Evolutionary conservation across 2,797 vertebrate genomes (phyloP).

Genomic region (Glossophaga mutica): DNA sequence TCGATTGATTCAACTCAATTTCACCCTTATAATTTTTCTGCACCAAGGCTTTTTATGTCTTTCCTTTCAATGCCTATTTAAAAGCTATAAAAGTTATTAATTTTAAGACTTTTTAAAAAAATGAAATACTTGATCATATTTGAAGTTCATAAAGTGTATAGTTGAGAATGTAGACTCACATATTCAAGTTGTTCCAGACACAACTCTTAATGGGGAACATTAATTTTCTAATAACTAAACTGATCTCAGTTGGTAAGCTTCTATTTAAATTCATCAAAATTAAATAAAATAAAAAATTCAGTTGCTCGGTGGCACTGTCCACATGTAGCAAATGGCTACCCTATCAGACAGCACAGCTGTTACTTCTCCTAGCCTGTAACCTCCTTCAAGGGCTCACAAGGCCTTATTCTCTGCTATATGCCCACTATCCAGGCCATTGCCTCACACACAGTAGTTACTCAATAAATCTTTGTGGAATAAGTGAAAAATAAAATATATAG

Average conservation of each 20-base stretch:
- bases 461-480: not conserved
- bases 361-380: not conserved
- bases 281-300: not conserved
- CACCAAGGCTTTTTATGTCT: not conserved
- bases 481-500: not conserved
- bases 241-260: not conserved
- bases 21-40: not conserved
- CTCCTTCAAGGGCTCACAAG: not conserved
- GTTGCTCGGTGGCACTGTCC: not conserved
- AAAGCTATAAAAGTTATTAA: not conserved
- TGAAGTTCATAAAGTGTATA: not conserved
- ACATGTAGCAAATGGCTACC: not conserved
- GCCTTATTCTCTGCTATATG: not conserved
- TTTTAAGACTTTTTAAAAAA: not conserved
- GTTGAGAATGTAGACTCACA: not conserved
- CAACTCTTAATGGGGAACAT: not conserved
- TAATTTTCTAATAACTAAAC: not conserved
- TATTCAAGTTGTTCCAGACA: not conserved
- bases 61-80: not conserved
- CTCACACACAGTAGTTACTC: not conserved
- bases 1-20: not conserved
- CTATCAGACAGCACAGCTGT: too few species aligned
- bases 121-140: not conserved
- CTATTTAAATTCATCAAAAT: not conserved
- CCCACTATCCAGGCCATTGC: not conserved